A percentile compares a stretch with the other conserved stretches of the same genome.
Evolutionary conservation across 2,888 invertebrate genomes (phyloP).

Genomic region (Xanthorhoe designata): DNA sequence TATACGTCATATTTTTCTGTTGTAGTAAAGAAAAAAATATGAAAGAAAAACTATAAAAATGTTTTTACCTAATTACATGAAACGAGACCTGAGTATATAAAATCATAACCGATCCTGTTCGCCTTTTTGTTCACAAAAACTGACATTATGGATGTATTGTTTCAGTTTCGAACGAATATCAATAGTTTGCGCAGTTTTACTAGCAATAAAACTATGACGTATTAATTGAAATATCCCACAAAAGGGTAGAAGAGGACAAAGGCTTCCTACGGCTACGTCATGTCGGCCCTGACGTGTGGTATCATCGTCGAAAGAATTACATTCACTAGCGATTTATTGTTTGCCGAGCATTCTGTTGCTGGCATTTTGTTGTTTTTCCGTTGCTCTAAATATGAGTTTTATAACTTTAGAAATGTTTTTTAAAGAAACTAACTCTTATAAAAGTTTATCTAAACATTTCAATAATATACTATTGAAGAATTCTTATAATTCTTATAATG

Average conservation of each 20-base stretch:
- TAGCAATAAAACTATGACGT: constrained; percentile 57
- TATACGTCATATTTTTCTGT: too few relatives aligned
- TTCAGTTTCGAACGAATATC: constrained; percentile 54
- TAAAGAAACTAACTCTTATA: too few relatives aligned
- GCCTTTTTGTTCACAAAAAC: constrained; percentile 32
- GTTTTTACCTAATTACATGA: too few relatives aligned
- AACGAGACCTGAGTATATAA: too few relatives aligned
- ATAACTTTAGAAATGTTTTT: neutral
- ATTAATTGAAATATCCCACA: constrained; percentile 73
- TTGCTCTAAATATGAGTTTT: neutral
- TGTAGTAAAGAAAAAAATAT: too few relatives aligned
- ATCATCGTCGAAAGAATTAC: constrained; percentile 54
- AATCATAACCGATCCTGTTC: neutral
- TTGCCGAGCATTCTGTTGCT: constrained; percentile 37
- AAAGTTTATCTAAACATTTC: too few relatives aligned
- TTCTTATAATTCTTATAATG: too few relatives aligned
- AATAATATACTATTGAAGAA: too few relatives aligned
- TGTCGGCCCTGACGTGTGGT: constrained; percentile 56
- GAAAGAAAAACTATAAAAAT: neutral
- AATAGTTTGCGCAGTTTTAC: constrained; percentile 52
- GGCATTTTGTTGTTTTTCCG: constrained; percentile 28
- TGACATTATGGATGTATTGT: constrained; percentile 54
- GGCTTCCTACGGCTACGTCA: constrained; percentile 49
- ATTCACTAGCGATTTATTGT: constrained; percentile 45
- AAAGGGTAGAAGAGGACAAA: constrained; percentile 63